Conservation (phyloP, 2,797 vertebrate genomes). For the Lophotriccus pileatus region DNA sequence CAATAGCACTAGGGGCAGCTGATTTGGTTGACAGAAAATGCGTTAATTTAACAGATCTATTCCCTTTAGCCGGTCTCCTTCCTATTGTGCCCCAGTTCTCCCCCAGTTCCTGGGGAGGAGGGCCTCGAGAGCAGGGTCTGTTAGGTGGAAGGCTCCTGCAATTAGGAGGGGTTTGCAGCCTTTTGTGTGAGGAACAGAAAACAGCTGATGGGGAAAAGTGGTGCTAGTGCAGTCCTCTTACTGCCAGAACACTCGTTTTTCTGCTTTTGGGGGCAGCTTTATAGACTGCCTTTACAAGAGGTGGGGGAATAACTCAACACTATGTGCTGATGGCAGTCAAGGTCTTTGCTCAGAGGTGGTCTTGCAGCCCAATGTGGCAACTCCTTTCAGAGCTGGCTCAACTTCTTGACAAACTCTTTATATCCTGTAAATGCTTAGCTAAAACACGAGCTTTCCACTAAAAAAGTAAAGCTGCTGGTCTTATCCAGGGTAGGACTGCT, state of each 20-base stretch:
- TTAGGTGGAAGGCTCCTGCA: constrained; percentile 64
- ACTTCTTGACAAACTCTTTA: not conserved
- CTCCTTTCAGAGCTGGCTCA: not conserved
- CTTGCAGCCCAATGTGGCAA: not conserved
- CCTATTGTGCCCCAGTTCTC: constrained; percentile 63
- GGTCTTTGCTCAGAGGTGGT: not conserved
- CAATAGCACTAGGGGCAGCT: constrained; percentile 73
- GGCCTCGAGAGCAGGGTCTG: constrained; percentile 56
- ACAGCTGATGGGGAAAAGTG: constrained; percentile 57
- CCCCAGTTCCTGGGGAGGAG: constrained; percentile 68
- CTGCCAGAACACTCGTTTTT: not conserved
- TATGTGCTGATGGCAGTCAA: not conserved
- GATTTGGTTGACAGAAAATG: constrained; percentile 78
- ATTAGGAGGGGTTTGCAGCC: constrained; percentile 56
- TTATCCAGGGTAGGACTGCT: not conserved
- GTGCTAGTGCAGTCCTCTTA: not conserved
- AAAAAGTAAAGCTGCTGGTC: not conserved
- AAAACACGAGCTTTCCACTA: not conserved
- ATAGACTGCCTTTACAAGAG: not conserved
- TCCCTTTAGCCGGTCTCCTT: constrained; percentile 68
- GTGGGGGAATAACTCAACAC: not conserved
- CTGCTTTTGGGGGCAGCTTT: not conserved
- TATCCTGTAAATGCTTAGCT: not conserved
- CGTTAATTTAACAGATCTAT: constrained; percentile 77
- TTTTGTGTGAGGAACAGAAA: constrained; percentile 61